Evolutionary conservation across 2,797 vertebrate genomes (phyloP), one percentile per base, ranked within the genome.

Genomic region (Neosalanx taihuensis): DNA sequence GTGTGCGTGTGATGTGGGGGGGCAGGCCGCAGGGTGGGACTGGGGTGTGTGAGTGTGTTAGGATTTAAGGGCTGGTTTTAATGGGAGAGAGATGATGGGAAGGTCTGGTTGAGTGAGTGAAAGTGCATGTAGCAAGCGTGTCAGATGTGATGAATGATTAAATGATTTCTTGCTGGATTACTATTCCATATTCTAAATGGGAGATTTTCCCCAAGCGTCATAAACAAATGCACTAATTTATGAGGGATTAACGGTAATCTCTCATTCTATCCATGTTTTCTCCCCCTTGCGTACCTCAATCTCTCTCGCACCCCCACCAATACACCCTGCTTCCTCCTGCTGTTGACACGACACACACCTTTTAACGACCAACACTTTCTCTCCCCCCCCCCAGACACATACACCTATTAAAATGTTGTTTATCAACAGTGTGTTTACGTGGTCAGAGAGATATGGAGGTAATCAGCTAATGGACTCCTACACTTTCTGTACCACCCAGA

Each of bases 101-200:
- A 37, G 35, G 75, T 79, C 82, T 58, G 72, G 80, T 64, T 59
- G 70, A 74, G 76, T 26, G 66, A 81, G 81, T 77, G 82, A 84
- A 73, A 46, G 41, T 0, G 68, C 66, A 20, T 53, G 26, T 0
- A 6, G 12, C 46, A 26, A 26, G 23, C 29, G 17, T 9, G 66
- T 17, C 85, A 75, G 72, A 87, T 35, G 72, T 84, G 74, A 91
- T 84, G 74, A 91, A 90, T 89, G 85, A 93, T 92, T 93, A 92
- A 89, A 90, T 91, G 80, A 90, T 89, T 90, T 86, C 85, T 80
- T 17, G 69, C 69, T 85, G 91, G 91, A 93, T 93, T 93, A 92
- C 77, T 85, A 90, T 91, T 93, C 92, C 92, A 93, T 93, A 94
- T 92, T 93, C 90, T 91, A 93, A 93, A 93, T 93, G 92, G 90